Evolutionary conservation across 1,140 invertebrate genomes (phyloP).

Genomic region (Eriocheir sinensis): DNA sequence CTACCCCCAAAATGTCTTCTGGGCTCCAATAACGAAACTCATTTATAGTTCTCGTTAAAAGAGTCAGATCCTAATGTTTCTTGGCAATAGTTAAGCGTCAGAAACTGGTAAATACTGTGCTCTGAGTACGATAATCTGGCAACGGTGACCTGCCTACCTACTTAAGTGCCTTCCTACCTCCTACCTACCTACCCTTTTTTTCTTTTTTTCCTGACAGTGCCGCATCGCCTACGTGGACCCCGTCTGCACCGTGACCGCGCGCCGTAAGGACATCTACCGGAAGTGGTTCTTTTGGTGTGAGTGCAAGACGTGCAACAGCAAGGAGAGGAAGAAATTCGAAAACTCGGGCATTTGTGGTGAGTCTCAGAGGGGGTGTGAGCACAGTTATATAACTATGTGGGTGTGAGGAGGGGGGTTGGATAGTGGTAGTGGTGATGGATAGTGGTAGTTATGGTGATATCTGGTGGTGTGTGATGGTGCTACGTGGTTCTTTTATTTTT

Average conservation of each 20-base stretch:
- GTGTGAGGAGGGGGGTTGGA: background rate
- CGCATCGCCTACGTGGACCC: slow-evolving; percentile 63
- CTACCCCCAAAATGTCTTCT: too few species aligned
- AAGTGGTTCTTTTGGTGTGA: slow-evolving; percentile 74
- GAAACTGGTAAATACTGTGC: too few species aligned
- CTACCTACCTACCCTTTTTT: too few species aligned
- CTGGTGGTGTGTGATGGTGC: background rate
- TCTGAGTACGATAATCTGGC: too few species aligned
- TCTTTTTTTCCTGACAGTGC: slow-evolving; percentile 1
- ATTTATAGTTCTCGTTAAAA: too few species aligned
- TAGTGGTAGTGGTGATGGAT: background rate
- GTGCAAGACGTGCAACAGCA: slow-evolving; percentile 38
- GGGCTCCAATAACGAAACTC: too few species aligned
- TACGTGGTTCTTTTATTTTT: too few species aligned
- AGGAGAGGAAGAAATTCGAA: slow-evolving; percentile 45
- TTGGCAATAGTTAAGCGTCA: too few species aligned
- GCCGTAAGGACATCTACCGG: slow-evolving; percentile 37
- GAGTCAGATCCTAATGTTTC: too few species aligned
- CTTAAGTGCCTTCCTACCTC: too few species aligned
- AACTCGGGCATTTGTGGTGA: slow-evolving; percentile 63
- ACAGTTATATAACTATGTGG: too few species aligned
- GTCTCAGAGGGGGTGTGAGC: background rate
- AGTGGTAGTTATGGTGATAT: background rate
- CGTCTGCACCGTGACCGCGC: slow-evolving; percentile 26
- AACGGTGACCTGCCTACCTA: too few species aligned